Base-by-base conservation (phyloP, 2,888 invertebrate genomes). In the Mythimna impura region DNA sequence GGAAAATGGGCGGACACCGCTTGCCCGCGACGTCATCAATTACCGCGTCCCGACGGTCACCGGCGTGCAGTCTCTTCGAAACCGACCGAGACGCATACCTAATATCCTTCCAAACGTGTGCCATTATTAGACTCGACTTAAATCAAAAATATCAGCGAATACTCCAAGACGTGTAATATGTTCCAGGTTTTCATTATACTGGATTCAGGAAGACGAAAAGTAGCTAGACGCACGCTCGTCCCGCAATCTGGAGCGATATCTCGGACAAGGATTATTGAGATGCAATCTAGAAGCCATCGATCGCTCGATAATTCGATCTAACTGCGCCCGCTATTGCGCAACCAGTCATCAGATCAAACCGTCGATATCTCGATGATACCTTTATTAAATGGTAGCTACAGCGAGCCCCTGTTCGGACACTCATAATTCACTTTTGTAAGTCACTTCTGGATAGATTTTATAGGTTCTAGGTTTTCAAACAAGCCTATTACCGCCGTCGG, bases 1-100 rank as follows among this genome's bases (percentile, higher is more conserved):
- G 96, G 96, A 96, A 96, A 95, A 96, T 96, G 96, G 96, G 96
- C 96, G 96, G 96, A 96, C 94, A 94, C 93, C 93, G 94, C 91
- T 94, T 94, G 94, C 90, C 95, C 94, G 94, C 95, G 94, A 95
- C 94, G 95, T 95, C 96, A 95, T 96, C 96, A 96, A 96, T 96
- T 95, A 96, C 93, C 90, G 89, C 92, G 94, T 94, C 94, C 91
- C 92, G 95, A 93, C 95, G 95, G 94, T 94, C 95, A 95, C 94
- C 94, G 93, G 86, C 89, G 90, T 89, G 91, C 91, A 91, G 90
- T 86, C 85, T 86, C 86, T 85, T 89, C 88, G 85, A n/a, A 22
- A 22, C 85, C 89, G 88, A 81, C 89, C 83, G 84, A 93, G 90
- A 91, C 89, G 87, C 95, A 95, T 94, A 91, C 92, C 93, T 94